Conservation (phyloP, 2,113 vertebrate genomes). For the Saimiri boliviensis region DNA sequence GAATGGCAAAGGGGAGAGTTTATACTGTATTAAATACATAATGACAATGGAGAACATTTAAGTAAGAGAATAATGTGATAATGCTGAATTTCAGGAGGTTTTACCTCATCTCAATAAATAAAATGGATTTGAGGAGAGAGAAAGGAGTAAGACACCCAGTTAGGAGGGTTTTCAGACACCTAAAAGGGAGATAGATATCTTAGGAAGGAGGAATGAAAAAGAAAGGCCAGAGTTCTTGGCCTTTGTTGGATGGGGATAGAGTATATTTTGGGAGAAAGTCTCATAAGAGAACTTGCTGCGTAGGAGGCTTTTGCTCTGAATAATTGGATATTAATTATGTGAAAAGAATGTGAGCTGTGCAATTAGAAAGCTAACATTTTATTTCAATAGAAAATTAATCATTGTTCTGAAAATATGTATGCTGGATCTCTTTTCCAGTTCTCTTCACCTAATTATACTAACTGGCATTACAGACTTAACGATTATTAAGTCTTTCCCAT, state of each 20-base stretch:
- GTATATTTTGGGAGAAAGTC: background rate
- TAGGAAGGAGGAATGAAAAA: background rate
- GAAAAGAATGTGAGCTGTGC: constrained; percentile 58
- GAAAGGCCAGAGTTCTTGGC: background rate
- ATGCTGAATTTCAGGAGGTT: background rate
- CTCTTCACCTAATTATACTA: constrained; percentile 55
- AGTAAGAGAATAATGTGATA: background rate
- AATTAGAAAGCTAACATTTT: constrained; percentile 64
- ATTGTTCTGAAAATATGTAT: constrained; percentile 31
- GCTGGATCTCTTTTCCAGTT: constrained; percentile 8
- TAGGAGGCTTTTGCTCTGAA: constrained; percentile 60
- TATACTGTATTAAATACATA: background rate
- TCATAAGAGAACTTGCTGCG: constrained; percentile 36
- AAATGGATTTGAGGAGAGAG: background rate
- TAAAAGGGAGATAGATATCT: background rate
- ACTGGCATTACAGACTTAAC: constrained; percentile 11
- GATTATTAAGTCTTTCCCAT: constrained; percentile 29
- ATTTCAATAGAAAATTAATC: constrained; percentile 71
- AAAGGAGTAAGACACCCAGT: background rate
- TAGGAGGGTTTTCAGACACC: background rate
- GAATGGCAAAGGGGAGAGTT: background rate
- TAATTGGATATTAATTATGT: constrained; percentile 57
- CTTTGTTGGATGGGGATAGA: background rate
- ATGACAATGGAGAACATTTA: background rate
- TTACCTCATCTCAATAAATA: background rate